A percentile compares a stretch with the other conserved stretches of the same genome.
Conservation (phyloP, 2,113 vertebrate species). For the Rattus norvegicus region DNA sequence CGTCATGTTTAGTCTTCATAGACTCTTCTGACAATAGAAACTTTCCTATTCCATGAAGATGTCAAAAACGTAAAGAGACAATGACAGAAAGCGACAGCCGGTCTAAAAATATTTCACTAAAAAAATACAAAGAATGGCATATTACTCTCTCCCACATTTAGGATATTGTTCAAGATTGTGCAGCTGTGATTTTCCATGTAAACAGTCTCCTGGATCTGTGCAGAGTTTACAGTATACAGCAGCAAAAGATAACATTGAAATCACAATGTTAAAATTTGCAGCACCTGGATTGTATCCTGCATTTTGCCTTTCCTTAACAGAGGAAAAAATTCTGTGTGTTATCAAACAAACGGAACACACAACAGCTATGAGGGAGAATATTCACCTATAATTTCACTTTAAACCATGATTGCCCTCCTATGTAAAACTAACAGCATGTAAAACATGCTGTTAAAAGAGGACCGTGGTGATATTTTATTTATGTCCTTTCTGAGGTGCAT, state of each 20-base stretch:
- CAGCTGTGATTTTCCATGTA: constrained; percentile 25
- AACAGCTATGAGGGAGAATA: background rate
- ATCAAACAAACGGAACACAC: constrained; percentile 27
- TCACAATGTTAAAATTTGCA: constrained; percentile 37
- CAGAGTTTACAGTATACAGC: constrained; percentile 57
- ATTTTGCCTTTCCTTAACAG: constrained; percentile 50
- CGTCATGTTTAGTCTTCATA: background rate
- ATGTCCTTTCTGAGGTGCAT: background rate
- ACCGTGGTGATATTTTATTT: background rate
- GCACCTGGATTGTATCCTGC: constrained; percentile 40
- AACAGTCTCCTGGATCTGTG: background rate
- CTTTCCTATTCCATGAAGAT: background rate
- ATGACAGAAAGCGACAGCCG: background rate
- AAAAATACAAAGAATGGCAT: constrained; percentile 18
- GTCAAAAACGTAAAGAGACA: background rate
- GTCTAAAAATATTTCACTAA: background rate
- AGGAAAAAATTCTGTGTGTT: background rate
- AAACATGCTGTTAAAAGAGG: background rate
- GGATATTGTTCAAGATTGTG: background rate
- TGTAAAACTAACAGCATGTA: background rate
- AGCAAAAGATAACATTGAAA: constrained; percentile 53
- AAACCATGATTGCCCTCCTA: background rate
- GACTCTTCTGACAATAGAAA: constrained; percentile 23
- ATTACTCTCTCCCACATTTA: background rate
- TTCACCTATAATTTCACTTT: constrained; percentile 38